Evolutionary conservation across 2,888 invertebrate species (phyloP), one percentile per base, ranked within the genome.

Genomic region (Papilio gigon): DNA sequence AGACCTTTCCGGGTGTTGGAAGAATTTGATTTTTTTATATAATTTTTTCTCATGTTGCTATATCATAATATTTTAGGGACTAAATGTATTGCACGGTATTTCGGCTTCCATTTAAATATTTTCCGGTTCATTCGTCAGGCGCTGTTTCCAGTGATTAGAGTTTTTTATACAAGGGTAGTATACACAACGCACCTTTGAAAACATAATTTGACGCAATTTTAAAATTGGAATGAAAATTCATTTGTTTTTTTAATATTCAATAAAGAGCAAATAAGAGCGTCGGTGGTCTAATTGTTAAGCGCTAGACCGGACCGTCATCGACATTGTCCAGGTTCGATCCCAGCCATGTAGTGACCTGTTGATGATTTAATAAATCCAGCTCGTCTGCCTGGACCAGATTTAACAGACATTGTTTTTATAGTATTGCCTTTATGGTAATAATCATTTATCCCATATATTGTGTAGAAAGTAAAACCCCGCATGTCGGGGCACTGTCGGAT

Each of bases 21-120:
- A 87, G 88, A 88, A 88, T 85, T 88, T 85, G 87, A 87, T 87
- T 87, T 84, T 74, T 73, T 73, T 74, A 71, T 71, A 75, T 74
- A 71, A 76, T 79, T 81, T 86, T 87, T 84, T 78, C 78, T 71
- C 75, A 78, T 76, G 78, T 80, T 74, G 72, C 80, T 81, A 85
- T 84, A 86, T 86, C 79, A 83, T 79, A 86, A 91, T 91, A 92
- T 90, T 90, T 92, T 86, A 89, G 84, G 84, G 82, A 76, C 75
- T 82, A 82, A 77, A 79, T 76, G 75, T 77, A 78, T 81, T 82
- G 81, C 85, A 89, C 85, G 89, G 84, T 89, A 88, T 88, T 91
- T 85, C 87, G 83, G 81, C 87, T 90, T 88, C 87, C 85, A 91
- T 91, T 92, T 90, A 87, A 88, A 89, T 87, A 90, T 91, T 91